These are phyloP conservation scores for Sitobion miscanthi DNA, from an alignment of 1,140 invertebrate genomes.

Conservation along the genomic window DNA sequence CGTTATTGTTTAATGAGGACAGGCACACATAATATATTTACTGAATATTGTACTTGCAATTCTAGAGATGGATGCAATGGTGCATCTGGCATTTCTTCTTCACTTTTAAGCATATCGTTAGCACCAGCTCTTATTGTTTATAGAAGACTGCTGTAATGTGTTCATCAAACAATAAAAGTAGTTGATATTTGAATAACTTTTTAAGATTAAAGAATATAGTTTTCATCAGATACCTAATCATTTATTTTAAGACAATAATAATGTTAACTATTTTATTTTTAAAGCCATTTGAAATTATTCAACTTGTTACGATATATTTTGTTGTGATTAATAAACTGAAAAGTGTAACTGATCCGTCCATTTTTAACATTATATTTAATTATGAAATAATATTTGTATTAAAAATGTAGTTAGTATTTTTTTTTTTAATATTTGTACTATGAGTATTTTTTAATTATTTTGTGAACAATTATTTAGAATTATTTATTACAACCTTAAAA, in stretches of 20 bases:
- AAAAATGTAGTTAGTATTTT: not conserved
- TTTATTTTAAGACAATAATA: not conserved
- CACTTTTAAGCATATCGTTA: not conserved
- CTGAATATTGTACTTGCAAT: slow-evolving; percentile 92
- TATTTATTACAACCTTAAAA: not conserved
- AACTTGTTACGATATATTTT: not conserved
- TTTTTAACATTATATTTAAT: slow-evolving; percentile 20
- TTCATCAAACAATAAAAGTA: not conserved
- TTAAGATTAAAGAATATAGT: not conserved
- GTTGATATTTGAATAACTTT: not conserved
- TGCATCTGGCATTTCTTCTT: slow-evolving; percentile 61
- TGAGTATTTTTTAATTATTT: not conserved
- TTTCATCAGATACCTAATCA: not conserved
- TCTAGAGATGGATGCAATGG: slow-evolving; percentile 90
- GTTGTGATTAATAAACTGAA: slow-evolving; percentile 16
- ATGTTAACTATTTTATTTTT: slow-evolving; percentile 4
- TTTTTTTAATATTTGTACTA: not conserved
- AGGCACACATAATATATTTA: slow-evolving; percentile 91
- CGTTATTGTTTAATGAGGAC: slow-evolving; percentile 88
- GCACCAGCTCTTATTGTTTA: not conserved
- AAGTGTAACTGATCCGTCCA: slow-evolving; percentile 42
- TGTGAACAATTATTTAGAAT: not conserved
- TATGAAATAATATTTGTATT: not conserved
- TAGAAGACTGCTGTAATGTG: slow-evolving; percentile 6
- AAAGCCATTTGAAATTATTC: not conserved